Evolutionary conservation across 2,797 vertebrate genomes (phyloP).

Genomic region (Acanthiza pusilla): DNA sequence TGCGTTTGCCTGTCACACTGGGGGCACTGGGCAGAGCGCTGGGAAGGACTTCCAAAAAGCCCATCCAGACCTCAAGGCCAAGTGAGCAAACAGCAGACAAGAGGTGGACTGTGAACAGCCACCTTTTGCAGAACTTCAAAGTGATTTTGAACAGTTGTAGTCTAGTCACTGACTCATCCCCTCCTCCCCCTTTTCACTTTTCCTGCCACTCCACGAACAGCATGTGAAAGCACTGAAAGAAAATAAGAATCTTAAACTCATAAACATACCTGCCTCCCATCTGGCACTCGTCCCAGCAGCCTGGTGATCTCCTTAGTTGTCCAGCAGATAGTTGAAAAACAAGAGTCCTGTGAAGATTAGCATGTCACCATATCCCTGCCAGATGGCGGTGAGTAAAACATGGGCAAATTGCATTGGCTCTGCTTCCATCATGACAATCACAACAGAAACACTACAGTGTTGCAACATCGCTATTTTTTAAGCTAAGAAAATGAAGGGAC

Average conservation of each 20-base stretch:
- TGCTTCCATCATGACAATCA: constrained; percentile 69
- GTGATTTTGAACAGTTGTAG: constrained; percentile 44
- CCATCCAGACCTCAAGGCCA: background rate
- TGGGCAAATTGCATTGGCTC: constrained; percentile 74
- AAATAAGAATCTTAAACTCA: constrained; percentile 76
- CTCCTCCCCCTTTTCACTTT: constrained; percentile 54
- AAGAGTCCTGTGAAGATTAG: constrained; percentile 78
- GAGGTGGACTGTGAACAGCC: background rate
- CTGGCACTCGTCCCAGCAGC: constrained; percentile 75
- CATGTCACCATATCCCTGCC: constrained; percentile 75
- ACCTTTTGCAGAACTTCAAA: constrained; percentile 40
- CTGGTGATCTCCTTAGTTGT: constrained; percentile 77
- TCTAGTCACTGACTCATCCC: constrained; percentile 36
- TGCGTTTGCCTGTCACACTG: background rate
- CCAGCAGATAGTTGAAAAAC: constrained; percentile 78
- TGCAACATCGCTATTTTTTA: constrained; percentile 50
- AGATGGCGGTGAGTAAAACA: constrained; percentile 78
- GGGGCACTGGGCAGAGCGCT: background rate
- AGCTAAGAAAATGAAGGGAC: constrained; percentile 24
- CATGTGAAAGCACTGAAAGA: constrained; percentile 70
- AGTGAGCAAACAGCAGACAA: background rate
- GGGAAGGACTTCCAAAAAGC: background rate
- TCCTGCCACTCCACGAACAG: constrained; percentile 66
- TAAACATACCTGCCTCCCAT: constrained; percentile 80
- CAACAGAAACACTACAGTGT: constrained; percentile 70